Evolutionary conservation across 2,113 vertebrate species (phyloP).

Genomic region (Osmerus eperlanus): DNA sequence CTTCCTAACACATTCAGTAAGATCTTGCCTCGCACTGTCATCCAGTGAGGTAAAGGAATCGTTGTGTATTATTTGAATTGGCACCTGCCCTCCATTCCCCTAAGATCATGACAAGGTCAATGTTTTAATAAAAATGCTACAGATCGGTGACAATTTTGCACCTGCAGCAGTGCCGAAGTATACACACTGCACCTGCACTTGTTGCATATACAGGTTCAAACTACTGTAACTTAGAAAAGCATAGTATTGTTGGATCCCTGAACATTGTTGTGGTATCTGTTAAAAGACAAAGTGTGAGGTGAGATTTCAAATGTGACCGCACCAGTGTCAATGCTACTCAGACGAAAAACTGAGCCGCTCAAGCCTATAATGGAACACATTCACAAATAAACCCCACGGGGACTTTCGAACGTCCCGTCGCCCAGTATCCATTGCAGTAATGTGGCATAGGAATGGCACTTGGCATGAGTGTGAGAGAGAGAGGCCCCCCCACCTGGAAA

Average conservation of each 20-base stretch:
- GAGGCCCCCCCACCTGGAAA: too few species aligned
- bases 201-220: slow-evolving; percentile 69
- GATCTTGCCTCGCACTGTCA: background rate
- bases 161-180: slow-evolving; percentile 57
- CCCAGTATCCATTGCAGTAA: background rate
- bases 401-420: background rate
- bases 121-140: slow-evolving; percentile 63
- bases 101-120: slow-evolving; percentile 61
- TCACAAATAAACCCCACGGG: background rate
- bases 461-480: too few species aligned
- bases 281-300: slow-evolving; percentile 37
- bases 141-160: slow-evolving; percentile 60
- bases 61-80: slow-evolving; percentile 30
- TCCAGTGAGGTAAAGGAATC: background rate
- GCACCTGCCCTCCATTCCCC: slow-evolving; percentile 57
- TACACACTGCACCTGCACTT: slow-evolving; percentile 56
- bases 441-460: too few species aligned
- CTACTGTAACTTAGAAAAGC: slow-evolving; percentile 72
- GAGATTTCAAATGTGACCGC: slow-evolving; percentile 39
- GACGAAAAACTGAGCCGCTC: slow-evolving; percentile 13
- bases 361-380: background rate
- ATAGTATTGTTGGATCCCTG: slow-evolving; percentile 77
- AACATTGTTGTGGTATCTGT: slow-evolving; percentile 59
- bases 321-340: background rate
- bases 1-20: background rate